These are phyloP conservation scores for Sminthurinus aureus DNA, from an alignment of 2,888 invertebrate genomes.

Conservation along the genomic window DNA sequence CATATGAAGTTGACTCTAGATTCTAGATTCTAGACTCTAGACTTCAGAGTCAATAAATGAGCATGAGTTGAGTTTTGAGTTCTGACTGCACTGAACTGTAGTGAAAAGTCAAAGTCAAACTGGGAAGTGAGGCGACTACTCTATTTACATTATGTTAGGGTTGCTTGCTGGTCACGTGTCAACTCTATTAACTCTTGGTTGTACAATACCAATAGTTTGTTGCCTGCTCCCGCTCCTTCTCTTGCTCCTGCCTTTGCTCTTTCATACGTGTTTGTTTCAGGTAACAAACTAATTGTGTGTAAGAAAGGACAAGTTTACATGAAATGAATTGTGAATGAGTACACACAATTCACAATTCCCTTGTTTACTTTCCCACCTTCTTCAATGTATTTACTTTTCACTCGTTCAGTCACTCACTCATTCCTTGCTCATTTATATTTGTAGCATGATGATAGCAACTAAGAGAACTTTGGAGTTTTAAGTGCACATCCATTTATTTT, in stretches of 20 bases:
- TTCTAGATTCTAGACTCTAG: too few relatives aligned
- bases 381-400: background rate
- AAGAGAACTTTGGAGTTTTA: too few relatives aligned
- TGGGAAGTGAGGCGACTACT: background rate
- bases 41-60: too few relatives aligned
- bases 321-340: too few relatives aligned
- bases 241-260: too few relatives aligned
- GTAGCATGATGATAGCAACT: too few relatives aligned
- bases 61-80: too few relatives aligned
- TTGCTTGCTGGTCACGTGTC: conserved; percentile 27
- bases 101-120: conserved; percentile 11
- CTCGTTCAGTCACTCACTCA: too few relatives aligned
- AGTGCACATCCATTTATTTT: too few relatives aligned
- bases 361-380: conserved; percentile 28
- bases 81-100: too few relatives aligned
- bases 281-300: conserved; percentile 1
- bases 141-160: conserved; percentile 25
- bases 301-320: background rate
- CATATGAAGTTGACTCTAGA: background rate
- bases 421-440: too few relatives aligned
- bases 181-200: conserved; percentile 39
- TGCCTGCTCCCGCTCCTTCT: background rate
- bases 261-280: background rate
- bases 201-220: conserved; percentile 1
- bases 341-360: background rate